Base-by-base conservation (phyloP, 2,797 vertebrate genomes). In the Rhinatrema bivittatum region DNA sequence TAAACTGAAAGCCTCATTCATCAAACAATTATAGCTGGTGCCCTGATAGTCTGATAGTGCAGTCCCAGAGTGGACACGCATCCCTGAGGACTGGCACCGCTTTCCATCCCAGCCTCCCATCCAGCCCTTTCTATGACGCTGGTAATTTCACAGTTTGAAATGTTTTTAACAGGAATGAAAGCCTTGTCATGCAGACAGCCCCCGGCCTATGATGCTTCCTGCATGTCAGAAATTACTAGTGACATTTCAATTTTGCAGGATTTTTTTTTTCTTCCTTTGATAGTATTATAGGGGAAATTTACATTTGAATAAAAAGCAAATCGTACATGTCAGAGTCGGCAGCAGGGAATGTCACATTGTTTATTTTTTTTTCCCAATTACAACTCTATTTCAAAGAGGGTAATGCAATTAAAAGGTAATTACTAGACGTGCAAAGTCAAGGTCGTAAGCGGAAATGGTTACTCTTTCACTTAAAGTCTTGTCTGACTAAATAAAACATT, bases 221-320 rank as follows among this genome's bases (percentile, higher is more conserved):
- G 60, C 70, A 74, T 81, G 81, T 81, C 87, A 89, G 87, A 89
- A 90, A 93, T 93, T 85, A 83, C 86, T 85, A 87, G 84, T 92
- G 93, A 91, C 87, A 86, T 93, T 91, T 92, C 87, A 87, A 87
- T 93, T 91, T 81, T 82, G 73, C 68, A 69, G 66, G 51, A 29
- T 59, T 80, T 77, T 78, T 52, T 56, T 46, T 36, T 57, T 36
- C 67, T 74, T 78, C 78, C 83, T 85, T 85, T 86, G 85, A 84
- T 68, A 63, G 54, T 61, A 67, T 79, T 75, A 68, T 33, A 44
- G 60, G 70, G 63, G 71, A 67, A 70, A 70, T 68, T 75, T 80
- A 61, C 72, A 76, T 81, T 71, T 76, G 60, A 80, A 79, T 78
- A 71, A 82, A 87, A 84, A 86, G 82, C 76, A 87, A 88, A 79